A percentile compares a stretch with the other conserved stretches of the same genome.
Evolutionary conservation across 37 sponge, comb jelly and placozoan species (phyloP).

Genomic region (Halisarca cf. caerulea): DNA sequence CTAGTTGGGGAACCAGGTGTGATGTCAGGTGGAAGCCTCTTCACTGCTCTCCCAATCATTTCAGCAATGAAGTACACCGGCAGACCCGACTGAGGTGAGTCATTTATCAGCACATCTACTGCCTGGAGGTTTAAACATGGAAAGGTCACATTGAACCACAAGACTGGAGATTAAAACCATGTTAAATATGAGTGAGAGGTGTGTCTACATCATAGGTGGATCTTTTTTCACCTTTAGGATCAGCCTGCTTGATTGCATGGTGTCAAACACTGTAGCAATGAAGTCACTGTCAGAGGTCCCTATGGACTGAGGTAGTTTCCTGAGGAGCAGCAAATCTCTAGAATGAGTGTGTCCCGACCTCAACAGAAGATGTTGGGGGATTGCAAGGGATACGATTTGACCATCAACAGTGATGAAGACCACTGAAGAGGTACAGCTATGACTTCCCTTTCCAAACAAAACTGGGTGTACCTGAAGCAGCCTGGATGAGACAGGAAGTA

Average conservation of each 20-base stretch:
- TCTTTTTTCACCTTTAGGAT: neutral
- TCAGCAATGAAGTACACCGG: conserved; percentile 4
- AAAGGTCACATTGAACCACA: too few relatives aligned
- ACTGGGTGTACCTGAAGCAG: neutral
- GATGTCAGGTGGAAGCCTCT: neutral
- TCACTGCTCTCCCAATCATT: conserved; percentile 8
- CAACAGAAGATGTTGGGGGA: conserved; percentile 17
- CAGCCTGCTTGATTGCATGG: conserved; percentile 11
- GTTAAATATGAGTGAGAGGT: neutral
- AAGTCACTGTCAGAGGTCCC: neutral
- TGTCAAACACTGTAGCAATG: neutral
- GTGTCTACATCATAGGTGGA: too few relatives aligned
- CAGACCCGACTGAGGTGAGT: neutral
- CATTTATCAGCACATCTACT: neutral
- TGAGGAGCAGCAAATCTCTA: neutral
- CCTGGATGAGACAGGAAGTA: neutral
- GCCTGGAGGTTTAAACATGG: neutral
- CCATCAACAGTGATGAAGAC: conserved; percentile 1
- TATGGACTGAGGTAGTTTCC: conserved; percentile 6
- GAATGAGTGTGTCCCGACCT: conserved; percentile 2
- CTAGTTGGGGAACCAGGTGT: neutral
- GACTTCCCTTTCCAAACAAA: neutral
- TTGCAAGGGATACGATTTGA: neutral
- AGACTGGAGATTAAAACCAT: neutral
- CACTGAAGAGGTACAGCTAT: neutral